Percentiles rank a stretch among this genome's conserved stretches.
Evolutionary conservation across 2,797 vertebrate species (phyloP).

Genomic region (Luscinia megarhynchos): DNA sequence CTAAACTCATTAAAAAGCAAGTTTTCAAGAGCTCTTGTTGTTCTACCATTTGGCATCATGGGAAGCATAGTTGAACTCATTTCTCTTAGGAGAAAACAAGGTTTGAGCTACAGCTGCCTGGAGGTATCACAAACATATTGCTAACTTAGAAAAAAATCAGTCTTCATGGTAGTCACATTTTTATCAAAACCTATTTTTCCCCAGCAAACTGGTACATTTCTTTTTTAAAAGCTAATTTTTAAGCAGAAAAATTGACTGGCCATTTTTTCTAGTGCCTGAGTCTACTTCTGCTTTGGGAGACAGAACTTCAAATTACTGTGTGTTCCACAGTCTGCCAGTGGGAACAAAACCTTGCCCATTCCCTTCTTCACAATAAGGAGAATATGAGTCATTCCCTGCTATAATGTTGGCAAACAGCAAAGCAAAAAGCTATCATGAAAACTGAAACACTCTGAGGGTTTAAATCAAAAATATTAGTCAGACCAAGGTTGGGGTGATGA

Average conservation of each 20-base stretch:
- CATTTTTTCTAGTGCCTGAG: neutral
- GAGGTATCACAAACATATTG: neutral
- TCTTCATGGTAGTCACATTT: neutral
- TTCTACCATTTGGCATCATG: neutral
- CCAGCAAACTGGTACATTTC: neutral
- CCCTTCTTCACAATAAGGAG: neutral
- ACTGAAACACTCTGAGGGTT: constrained; percentile 5
- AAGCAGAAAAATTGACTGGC: neutral
- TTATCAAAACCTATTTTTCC: neutral
- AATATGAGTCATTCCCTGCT: neutral
- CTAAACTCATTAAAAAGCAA: neutral
- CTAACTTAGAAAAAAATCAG: neutral
- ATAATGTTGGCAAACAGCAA: constrained; percentile 16
- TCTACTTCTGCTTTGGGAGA: constrained; percentile 5
- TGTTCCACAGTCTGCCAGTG: neutral
- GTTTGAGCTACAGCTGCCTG: neutral
- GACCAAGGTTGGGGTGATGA: neutral
- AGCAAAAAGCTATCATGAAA: neutral
- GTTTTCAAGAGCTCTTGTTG: neutral
- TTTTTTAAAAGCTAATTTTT: constrained; percentile 47
- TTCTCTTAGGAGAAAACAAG: neutral
- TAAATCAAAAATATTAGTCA: constrained; percentile 45
- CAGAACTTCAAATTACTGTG: constrained; percentile 7
- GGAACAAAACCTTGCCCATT: neutral
- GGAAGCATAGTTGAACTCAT: neutral